Base-by-base conservation (phyloP, 1,140 invertebrate genomes). In the Magallana gigas region DNA sequence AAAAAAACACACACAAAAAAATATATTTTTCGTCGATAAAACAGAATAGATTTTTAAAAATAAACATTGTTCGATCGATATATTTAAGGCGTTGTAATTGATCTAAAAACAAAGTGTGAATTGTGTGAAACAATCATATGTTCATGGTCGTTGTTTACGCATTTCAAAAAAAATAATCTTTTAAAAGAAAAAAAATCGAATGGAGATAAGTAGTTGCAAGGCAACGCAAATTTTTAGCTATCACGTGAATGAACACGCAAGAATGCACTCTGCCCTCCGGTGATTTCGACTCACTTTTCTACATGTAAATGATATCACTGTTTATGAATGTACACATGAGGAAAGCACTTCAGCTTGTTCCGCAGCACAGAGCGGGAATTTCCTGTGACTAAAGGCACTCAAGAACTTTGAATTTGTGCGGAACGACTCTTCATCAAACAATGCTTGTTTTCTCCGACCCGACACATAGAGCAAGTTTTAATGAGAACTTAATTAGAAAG, bases 401-500 rank as follows among this genome's bases (percentile, higher is more conserved):
- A 11, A 76, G 68, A 76, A 76, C 68, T 76, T 76, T 23, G 68
- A 76, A 76, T 29, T 76, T 76, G 68, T 62, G 60, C 60, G 60
- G 60, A 62, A 62, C 60, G 60, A 62, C 60, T 62, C 60, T 62
- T 62, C 60, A 62, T n/a, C 14, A 76, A 76, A 76, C 68, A 76
- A 76, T 76, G 68, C 68, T 76, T 76, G 68, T 76, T 76, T 29
- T 76, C 68, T 76, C 68, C 36, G 11, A 12, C 11, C 68, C 29
- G 68, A 76, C 68, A 76, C 68, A 29, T 8, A 29, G 23, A 76
- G 68, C 68, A 8, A 76, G 68, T 76, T 76, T 76, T 76, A 76
- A 76, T 76, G 68, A 76, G 68, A 76, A 76, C 68, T 76, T 76
- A 76, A 76, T 76, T 76, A 76, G 68, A 76, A 29, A 11, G 68